Evolutionary conservation across 2,797 vertebrate species (phyloP).

Genomic region (Chromis chromis): DNA sequence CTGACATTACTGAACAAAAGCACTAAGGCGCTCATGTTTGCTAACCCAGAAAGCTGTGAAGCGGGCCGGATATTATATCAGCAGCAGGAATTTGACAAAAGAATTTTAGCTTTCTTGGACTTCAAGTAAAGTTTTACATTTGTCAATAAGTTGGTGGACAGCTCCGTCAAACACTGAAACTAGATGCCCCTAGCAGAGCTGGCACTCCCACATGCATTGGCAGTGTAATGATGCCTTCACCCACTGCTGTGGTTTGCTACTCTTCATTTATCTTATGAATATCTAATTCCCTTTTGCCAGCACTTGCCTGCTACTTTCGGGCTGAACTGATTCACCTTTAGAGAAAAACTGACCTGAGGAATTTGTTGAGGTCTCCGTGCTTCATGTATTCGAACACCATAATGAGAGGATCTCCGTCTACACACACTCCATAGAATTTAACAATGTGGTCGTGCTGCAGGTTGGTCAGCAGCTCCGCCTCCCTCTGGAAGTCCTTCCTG

Average conservation of each 20-base stretch:
- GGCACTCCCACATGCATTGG: background rate
- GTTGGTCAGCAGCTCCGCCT: conserved; percentile 97
- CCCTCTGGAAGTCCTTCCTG: conserved; percentile 97
- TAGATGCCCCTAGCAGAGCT: background rate
- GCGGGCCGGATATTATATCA: conserved; percentile 21
- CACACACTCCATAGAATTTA: conserved; percentile 96
- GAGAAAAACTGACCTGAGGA: conserved; percentile 88
- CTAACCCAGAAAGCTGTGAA: conserved; percentile 32
- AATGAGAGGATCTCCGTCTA: conserved; percentile 96
- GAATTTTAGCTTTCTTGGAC: conserved; percentile 14
- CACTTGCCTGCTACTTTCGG: background rate
- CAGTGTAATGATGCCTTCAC: conserved; percentile 8
- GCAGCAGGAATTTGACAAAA: conserved; percentile 11
- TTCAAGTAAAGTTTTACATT: conserved; percentile 21
- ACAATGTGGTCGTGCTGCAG: conserved; percentile 98
- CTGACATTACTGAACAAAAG: conserved; percentile 71
- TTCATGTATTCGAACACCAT: conserved; percentile 99
- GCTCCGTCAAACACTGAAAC: background rate
- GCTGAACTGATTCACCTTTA: conserved; percentile 11
- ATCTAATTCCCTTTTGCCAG: conserved; percentile 15
- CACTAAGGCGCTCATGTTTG: conserved; percentile 39
- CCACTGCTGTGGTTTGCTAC: background rate
- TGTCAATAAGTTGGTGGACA: background rate
- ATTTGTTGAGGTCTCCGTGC: conserved; percentile 98
- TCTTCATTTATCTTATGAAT: background rate